Conservation (phyloP, 2,113 vertebrate genomes). For the Synodontis membranacea region DNA sequence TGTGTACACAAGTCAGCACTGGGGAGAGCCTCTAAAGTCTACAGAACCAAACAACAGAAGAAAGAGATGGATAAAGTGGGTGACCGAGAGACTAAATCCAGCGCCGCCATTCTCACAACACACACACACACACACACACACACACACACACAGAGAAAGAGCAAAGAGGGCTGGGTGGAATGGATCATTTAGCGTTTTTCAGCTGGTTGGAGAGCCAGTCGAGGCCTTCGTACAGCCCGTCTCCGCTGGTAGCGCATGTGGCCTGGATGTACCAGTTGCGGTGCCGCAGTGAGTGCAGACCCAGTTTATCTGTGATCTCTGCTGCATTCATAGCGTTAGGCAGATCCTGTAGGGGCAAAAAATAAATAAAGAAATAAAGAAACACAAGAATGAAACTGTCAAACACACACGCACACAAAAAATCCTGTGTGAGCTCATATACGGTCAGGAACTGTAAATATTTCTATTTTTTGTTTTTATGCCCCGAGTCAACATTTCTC, state of each 20-base stretch:
- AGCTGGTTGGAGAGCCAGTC: slow-evolving; percentile 82
- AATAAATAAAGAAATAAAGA: rapidly evolving
- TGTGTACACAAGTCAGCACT: slow-evolving; percentile 54
- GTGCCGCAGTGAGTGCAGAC: slow-evolving; percentile 69
- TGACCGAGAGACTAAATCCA: slow-evolving; percentile 51
- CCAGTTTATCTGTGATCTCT: slow-evolving; percentile 80
- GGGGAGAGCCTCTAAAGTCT: slow-evolving; percentile 52
- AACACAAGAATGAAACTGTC: neutral
- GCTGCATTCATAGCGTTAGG: slow-evolving; percentile 81
- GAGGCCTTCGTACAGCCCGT: slow-evolving; percentile 82
- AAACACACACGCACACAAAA: neutral
- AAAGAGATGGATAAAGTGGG: slow-evolving; percentile 47
- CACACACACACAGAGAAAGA: slow-evolving; percentile 59
- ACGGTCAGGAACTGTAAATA: no score
- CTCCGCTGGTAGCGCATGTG: slow-evolving; percentile 79
- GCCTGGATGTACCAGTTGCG: slow-evolving; percentile 82
- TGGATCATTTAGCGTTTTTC: slow-evolving; percentile 77
- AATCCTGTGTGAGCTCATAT: neutral
- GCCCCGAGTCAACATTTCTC: no score
- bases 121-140: slow-evolving; percentile 52
- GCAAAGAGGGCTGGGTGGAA: slow-evolving; percentile 53
- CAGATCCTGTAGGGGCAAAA: slow-evolving; percentile 69
- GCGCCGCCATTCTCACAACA: slow-evolving; percentile 44
- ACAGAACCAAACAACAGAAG: slow-evolving; percentile 41
- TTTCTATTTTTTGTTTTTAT: no score